Conservation (phyloP, 2,888 invertebrate species). For the Ormyrus rosae region DNA sequence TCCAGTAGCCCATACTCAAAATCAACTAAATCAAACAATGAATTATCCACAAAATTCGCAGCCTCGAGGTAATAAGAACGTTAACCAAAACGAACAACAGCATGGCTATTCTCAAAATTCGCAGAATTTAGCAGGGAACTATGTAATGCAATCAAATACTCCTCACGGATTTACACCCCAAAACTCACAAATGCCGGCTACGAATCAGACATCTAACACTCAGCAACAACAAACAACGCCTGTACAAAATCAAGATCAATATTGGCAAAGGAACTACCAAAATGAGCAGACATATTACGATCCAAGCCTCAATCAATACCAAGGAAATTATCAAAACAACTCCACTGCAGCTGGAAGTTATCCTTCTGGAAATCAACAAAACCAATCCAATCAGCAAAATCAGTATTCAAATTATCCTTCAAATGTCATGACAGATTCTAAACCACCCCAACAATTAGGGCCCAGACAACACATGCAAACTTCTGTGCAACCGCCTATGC, state of each 20-base stretch:
- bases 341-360: slow-evolving; percentile 58
- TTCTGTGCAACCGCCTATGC: slow-evolving; percentile 2
- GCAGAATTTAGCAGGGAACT: slow-evolving; percentile 59
- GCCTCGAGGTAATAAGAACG: slow-evolving; percentile 49
- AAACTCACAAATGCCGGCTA: slow-evolving; percentile 55
- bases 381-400: slow-evolving; percentile 62
- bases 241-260: slow-evolving; percentile 65
- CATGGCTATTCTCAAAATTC: slow-evolving; percentile 61
- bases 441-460: slow-evolving; percentile 44
- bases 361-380: slow-evolving; percentile 56
- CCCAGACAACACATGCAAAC: slow-evolving; percentile 22
- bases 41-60: slow-evolving; percentile 63
- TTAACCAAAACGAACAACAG: slow-evolving; percentile 54
- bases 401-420: slow-evolving; percentile 59
- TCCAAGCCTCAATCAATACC: slow-evolving; percentile 74
- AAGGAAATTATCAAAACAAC: slow-evolving; percentile 70
- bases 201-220: slow-evolving; percentile 60
- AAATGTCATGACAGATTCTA: slow-evolving; percentile 46
- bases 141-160: slow-evolving; percentile 59
- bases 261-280: slow-evolving; percentile 75
- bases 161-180: slow-evolving; percentile 63
- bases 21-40: slow-evolving; percentile 53
- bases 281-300: slow-evolving; percentile 70
- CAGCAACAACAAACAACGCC: slow-evolving; percentile 58
- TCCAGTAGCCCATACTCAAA: slow-evolving; percentile 59